These are phyloP conservation scores for Cantharis rustica DNA, from an alignment of 2,888 invertebrate species.

Conservation along the genomic window DNA sequence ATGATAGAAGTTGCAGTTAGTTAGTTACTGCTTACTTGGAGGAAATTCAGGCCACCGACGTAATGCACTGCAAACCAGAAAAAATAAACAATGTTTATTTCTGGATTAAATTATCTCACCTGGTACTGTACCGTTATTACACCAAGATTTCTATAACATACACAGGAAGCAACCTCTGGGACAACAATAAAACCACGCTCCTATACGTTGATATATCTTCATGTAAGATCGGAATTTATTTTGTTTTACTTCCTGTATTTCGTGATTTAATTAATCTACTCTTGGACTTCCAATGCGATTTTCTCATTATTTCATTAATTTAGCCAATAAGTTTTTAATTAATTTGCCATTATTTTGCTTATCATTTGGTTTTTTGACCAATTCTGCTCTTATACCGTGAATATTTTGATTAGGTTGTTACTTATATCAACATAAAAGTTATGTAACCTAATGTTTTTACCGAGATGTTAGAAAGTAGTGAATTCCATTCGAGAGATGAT, in stretches of 20 bases:
- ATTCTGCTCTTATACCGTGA: neutral
- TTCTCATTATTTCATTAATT: neutral
- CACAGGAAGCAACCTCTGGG: conserved; percentile 20
- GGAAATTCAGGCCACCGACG: conserved; percentile 10
- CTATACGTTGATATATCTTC: conserved; percentile 16
- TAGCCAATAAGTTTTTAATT: neutral
- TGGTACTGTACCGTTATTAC: conserved; percentile 8
- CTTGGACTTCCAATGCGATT: neutral
- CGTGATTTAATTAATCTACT: conserved; percentile 1
- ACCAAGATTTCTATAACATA: neutral
- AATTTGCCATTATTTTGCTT: neutral
- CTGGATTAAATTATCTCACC: conserved; percentile 11
- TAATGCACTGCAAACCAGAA: neutral
- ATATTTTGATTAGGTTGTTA: neutral
- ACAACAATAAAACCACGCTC: conserved; percentile 19
- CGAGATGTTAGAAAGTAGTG: conserved; percentile 4
- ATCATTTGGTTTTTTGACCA: neutral
- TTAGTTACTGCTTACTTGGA: neutral
- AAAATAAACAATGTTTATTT: neutral
- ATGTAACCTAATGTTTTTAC: neutral
- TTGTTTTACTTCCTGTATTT: conserved; percentile 13
- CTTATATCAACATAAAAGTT: neutral
- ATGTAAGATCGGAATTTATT: conserved; percentile 18
- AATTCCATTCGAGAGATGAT: conserved; percentile 2
- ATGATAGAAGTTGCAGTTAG: conserved; percentile 14